Base-by-base conservation (phyloP, 2,113 vertebrate species). In the Serinus canaria region DNA sequence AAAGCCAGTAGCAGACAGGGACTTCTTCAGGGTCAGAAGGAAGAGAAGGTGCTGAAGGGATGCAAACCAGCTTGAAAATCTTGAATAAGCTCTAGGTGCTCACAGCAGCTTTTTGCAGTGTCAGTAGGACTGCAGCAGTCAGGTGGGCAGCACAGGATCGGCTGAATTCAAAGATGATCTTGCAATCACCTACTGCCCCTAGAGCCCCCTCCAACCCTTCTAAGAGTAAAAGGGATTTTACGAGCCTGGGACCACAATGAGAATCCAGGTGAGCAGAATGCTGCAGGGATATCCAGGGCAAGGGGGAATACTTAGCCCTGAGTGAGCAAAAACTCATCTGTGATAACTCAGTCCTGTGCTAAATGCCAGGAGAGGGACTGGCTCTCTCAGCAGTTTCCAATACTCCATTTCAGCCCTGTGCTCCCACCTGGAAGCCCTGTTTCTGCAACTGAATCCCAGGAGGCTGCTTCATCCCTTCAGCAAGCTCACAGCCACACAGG, bases 1-100 rank as follows among this genome's bases (percentile, higher is more conserved):
- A 64, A 37, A 89, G 72, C 46, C 80, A 94, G 62, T 56, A 35
- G 35, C 1, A 5, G 9, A 53, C 24, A 70, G 64, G 64, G 80
- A 44, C 66, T 78, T 56, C 72, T 41, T 72, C 96, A 97, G 95
- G 97, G 95, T 94, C 94, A 97, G 84, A 39, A 69, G 50, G 81
- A 79, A 90, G 31, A 70, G 18, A 52, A 74, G 55, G 56, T 50
- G 64, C 69, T 31, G 23, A 74, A 87, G 46, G 56, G 80, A 58
- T 86, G 67, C 33, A 75, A 79, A 75, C 2, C 56, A 74, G 75
- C 88, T 39, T 41, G 83, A 69, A 80, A 95, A 96, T 68, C 68
- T 92, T 46, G 37, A 67, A 59, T 14, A 89, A 93, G 73, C 80
- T 62, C 73, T 49, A 37, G 62, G 88, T 86, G 92, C 37, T 75